Conservation (phyloP, 2,113 vertebrate species). For the Opisthocomus hoazin region DNA sequence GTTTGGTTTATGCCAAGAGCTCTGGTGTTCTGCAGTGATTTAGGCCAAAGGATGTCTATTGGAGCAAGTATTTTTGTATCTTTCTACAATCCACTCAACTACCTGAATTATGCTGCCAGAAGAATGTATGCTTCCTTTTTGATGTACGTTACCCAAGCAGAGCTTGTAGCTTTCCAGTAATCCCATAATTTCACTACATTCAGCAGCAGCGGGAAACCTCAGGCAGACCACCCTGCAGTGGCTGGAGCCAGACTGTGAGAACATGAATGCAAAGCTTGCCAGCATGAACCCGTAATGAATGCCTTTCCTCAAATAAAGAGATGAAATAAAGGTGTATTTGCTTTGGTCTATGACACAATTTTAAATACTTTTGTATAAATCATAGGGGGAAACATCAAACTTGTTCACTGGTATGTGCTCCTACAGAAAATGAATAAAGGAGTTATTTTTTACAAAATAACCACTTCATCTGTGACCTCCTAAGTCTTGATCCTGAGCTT, state of each 20-base stretch:
- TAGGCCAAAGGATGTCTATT: neutral
- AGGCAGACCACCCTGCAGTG: neutral
- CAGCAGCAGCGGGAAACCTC: neutral
- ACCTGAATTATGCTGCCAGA: neutral
- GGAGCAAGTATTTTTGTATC: neutral
- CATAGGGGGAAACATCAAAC: accelerated
- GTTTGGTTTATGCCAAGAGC: neutral
- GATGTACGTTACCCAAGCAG: neutral
- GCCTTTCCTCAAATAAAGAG: neutral
- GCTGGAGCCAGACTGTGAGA: neutral
- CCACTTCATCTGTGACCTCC: neutral
- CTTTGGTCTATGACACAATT: neutral
- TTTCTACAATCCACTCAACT: neutral
- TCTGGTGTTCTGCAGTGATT: neutral
- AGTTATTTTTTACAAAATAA: neutral
- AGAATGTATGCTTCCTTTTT: neutral
- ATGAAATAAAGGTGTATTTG: neutral
- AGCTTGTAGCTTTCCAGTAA: neutral
- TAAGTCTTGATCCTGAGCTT: neutral
- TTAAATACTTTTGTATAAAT: neutral
- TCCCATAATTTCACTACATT: neutral
- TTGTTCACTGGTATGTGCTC: neutral
- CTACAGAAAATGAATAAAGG: neutral
- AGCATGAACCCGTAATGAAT: accelerated
- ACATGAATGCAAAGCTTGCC: neutral